Percentiles rank a stretch among this genome's conserved stretches.
phyloP scores from a whole-genome alignment of 2,113 vertebrate species.

The Odontesthes bonariensis region DNA sequence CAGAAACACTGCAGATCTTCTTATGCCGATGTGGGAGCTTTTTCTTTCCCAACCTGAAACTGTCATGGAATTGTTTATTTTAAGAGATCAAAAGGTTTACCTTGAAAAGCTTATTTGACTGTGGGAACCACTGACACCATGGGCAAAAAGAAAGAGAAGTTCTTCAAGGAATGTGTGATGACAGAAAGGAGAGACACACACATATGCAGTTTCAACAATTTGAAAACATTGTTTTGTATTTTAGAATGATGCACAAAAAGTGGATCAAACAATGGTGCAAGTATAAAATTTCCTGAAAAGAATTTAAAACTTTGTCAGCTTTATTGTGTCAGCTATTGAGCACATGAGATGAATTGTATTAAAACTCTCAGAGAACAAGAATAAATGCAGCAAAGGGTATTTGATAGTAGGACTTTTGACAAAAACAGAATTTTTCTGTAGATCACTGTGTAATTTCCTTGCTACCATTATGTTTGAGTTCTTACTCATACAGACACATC shows the following conservation, averaged over 20 bases:
- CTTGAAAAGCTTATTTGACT: constrained; percentile 28
- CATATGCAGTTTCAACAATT: neutral
- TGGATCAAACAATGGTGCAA: neutral
- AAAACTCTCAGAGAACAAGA: neutral
- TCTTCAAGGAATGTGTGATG: neutral
- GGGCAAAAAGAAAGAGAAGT: neutral
- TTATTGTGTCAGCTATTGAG: constrained; percentile 7
- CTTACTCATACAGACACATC: constrained; percentile 32
- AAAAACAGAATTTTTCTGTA: constrained; percentile 22
- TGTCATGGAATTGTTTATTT: constrained; percentile 35
- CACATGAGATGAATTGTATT: neutral
- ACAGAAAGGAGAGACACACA: neutral
- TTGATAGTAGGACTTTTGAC: constrained; percentile 10
- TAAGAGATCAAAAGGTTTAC: constrained; percentile 39
- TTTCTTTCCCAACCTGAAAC: constrained; percentile 27
- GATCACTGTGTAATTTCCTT: constrained; percentile 34
- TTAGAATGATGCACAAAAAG: neutral
- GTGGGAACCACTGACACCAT: neutral
- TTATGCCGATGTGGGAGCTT: constrained; percentile 36
- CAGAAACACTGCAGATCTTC: neutral
- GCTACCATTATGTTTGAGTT: constrained; percentile 31
- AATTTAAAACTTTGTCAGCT: neutral
- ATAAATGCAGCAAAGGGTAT: neutral
- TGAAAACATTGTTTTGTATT: neutral
- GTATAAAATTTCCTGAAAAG: neutral